Conservation (phyloP, 2,113 vertebrate species). For the Mastomys natalensis region DNA sequence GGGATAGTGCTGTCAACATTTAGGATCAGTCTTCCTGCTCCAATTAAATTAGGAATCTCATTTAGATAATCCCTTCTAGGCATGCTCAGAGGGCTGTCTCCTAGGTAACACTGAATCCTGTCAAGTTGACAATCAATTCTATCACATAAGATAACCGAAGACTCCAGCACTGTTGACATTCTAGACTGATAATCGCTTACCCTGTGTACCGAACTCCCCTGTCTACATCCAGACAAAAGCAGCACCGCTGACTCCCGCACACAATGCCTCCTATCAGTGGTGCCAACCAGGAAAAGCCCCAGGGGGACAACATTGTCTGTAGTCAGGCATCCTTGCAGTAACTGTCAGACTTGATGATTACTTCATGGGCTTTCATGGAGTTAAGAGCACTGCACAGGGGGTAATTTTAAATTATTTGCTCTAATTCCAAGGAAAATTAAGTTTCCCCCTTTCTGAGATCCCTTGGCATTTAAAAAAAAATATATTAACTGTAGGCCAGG, state of each 20-base stretch:
- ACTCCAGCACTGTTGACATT: background rate
- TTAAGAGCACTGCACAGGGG: background rate
- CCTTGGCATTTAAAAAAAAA: slow-evolving; percentile 38
- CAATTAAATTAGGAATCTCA: background rate
- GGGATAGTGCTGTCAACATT: no score
- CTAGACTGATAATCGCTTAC: background rate
- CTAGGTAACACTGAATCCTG: background rate
- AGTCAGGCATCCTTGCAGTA: background rate
- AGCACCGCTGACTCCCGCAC: background rate
- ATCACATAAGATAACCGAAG: background rate
- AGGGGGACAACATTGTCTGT: background rate
- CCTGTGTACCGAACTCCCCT: background rate
- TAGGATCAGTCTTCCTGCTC: background rate
- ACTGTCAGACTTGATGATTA: background rate
- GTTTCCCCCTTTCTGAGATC: background rate
- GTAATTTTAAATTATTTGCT: slow-evolving; percentile 18
- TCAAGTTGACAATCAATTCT: background rate
- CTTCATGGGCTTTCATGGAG: background rate
- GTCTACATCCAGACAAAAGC: background rate
- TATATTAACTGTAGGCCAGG: background rate
- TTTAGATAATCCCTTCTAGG: background rate
- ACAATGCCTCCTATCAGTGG: background rate
- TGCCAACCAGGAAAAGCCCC: background rate
- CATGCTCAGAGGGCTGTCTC: background rate
- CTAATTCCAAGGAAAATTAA: slow-evolving; percentile 46